Conservation (phyloP, 2,888 invertebrate species). For the Lydus trimaculatus region DNA sequence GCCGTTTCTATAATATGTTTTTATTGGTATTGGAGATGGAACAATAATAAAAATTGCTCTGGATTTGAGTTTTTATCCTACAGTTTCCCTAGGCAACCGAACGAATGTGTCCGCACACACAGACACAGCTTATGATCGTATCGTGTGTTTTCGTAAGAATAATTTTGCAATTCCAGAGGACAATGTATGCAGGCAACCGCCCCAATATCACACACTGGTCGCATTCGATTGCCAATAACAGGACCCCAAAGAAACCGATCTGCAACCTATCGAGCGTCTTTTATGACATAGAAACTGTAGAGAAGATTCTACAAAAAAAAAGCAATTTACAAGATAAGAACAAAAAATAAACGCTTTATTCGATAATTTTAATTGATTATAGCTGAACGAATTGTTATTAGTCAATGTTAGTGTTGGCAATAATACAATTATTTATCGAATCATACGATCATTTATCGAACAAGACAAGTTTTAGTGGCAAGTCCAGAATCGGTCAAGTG, state of each 20-base stretch:
- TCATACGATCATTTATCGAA: slow-evolving; percentile 52
- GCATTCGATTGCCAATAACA: slow-evolving; percentile 20
- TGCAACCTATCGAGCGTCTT: slow-evolving; percentile 16
- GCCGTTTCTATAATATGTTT: slow-evolving; percentile 24
- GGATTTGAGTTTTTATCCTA: slow-evolving; percentile 22
- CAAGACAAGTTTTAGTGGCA: slow-evolving; percentile 47
- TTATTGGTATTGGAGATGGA: slow-evolving; percentile 38
- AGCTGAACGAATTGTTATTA: not conserved
- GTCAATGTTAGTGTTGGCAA: slow-evolving; percentile 27
- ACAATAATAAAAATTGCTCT: slow-evolving; percentile 24
- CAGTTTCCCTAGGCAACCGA: slow-evolving; percentile 24
- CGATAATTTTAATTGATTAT: not conserved
- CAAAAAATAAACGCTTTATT: not conserved
- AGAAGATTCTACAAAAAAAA: not conserved
- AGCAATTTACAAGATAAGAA: not conserved
- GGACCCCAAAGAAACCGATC: slow-evolving; percentile 10
- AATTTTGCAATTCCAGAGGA: slow-evolving; percentile 18
- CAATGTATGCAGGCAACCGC: slow-evolving; percentile 26
- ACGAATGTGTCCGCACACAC: slow-evolving; percentile 16
- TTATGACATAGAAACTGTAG: not conserved
- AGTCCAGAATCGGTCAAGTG: slow-evolving; percentile 47
- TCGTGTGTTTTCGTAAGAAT: slow-evolving; percentile 18
- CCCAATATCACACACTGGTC: slow-evolving; percentile 19
- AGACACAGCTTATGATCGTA: slow-evolving; percentile 20
- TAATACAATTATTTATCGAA: slow-evolving; percentile 54